Evolutionary conservation across 1,140 invertebrate species (phyloP), one percentile per base, ranked within the genome.

Genomic region (Drosophila nebulosa): DNA sequence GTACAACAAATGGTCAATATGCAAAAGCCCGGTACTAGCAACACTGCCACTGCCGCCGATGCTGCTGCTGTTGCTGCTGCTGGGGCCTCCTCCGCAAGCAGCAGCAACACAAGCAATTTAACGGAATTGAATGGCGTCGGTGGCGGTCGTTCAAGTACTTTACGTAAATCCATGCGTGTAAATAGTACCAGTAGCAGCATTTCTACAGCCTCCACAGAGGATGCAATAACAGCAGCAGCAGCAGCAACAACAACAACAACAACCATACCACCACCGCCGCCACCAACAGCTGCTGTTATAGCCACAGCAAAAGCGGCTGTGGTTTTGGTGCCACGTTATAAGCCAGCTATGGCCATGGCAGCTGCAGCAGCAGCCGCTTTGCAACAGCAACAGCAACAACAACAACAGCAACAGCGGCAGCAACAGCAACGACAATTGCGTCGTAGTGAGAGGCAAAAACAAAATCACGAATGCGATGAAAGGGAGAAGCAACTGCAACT

Each of bases 131-230:
- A 77, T 73, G 74, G 75, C 5, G 14, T 46, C 64, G 10, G 36
- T 5, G 12, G 53, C 7, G 24, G 42, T 36, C 36, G 75, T 21
- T 22, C 68, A 9, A 68, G 30, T 42, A 69, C 75, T 7, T 26
- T 91, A 16, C 78, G 90, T 6, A 91, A 91, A 71, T 91, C 90
- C 14, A 83, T 81, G 58, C 75, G 90, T 0, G 90, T 91, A 4
- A 91, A 90, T 57, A 91, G 90, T 71, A 91, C 90, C 42, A 90
- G 90, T 67, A 91, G 90, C 64, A 91, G 78, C 66, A 89, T 91
- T 18, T 91, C 90, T 10, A 91, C 90, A 18, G 74, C 77, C 14
- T 90, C 89, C 4, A 80, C 79, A 5, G 89, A 90, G 1, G 86
- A 75, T 21, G 67, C 73, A 32, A 59, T 70, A 7, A n/a, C 60